Base-by-base conservation (phyloP, 2,113 vertebrate species). In the Mionectes macconnelli region DNA sequence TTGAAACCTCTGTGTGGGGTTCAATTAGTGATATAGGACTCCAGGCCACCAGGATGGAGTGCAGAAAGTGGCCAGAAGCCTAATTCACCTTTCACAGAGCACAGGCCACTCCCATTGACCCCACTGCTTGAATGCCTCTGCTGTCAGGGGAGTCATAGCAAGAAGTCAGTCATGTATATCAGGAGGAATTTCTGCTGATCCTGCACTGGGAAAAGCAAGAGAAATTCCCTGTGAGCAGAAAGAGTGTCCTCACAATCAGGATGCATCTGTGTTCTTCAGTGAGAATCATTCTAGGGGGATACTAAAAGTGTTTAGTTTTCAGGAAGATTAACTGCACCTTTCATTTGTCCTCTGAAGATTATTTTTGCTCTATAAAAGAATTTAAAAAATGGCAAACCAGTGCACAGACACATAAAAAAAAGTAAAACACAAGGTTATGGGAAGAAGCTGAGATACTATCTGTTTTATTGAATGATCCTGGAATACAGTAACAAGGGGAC, bases 391-490 rank as follows among this genome's bases (percentile, higher is more conserved):
- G 44, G 28, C n/a, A 87, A 85, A 85, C 39, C 13, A n/a, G 39
- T 50, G 66, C 60, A 57, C 40, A 87, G 53, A 39, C 70, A 81
- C 33, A n/a, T 35, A 31, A 69, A 70, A 50, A 74, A 39, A 44
- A 27, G 56, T 5, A 70, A 84, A 89, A 67, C 52, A 68, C 79
- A 93, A 90, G 73, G 66, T 90, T 93, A 92, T 40, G 33, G 78
- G 90, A 93, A 91, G 52, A 90, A 93, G 42, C 73, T 59, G 85
- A 96, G 96, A 96, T 95, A 84, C 53, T 95, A 90, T 97, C 93
- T 95, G 42, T 72, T 90, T 94, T 89, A 89, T 74, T 94, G 89
- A 94, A 92, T 97, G 94, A 72, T 97, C 81, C 76, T 89, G 74
- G 80, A 95, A 94, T 62, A 95, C 73, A 60, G 64, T 77, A 94